Percentiles rank a stretch among this genome's conserved stretches.
phyloP scores from a whole-genome alignment of 2,113 vertebrate species.

The Mustela nigripes region DNA sequence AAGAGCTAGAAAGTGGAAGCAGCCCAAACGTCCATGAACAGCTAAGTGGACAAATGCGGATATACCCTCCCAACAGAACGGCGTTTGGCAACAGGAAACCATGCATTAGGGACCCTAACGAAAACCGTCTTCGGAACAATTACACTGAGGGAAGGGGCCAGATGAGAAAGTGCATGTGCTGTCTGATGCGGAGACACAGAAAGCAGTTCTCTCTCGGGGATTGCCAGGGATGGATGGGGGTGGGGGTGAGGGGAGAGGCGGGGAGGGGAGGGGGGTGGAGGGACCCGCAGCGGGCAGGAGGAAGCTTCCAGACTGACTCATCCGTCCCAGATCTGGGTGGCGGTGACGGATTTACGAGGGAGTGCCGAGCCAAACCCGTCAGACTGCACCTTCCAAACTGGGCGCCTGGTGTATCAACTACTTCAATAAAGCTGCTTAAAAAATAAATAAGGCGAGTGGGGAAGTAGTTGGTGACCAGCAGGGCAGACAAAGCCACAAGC shows the following conservation, averaged over 20 bases:
- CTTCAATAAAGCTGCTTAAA: neutral
- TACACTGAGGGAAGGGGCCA: neutral
- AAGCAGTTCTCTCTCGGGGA: neutral
- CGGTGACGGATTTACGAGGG: neutral
- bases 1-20: neutral
- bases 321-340: too few relatives aligned
- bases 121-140: neutral
- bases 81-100: neutral
- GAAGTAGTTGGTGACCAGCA: neutral
- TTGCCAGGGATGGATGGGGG: rapidly evolving
- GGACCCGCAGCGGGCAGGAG: neutral
- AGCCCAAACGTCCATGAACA: neutral
- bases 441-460: neutral
- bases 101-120: neutral
- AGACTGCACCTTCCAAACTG: neutral
- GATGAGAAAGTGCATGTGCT: neutral
- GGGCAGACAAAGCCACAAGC: neutral
- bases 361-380: neutral
- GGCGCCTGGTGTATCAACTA: neutral
- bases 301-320: neutral
- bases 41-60: neutral
- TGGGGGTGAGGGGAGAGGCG: too few relatives aligned
- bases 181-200: neutral
- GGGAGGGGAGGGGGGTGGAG: too few relatives aligned
- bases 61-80: neutral